Conservation (phyloP, 2,797 vertebrate genomes). For the Craterocephalus amniculus region DNA sequence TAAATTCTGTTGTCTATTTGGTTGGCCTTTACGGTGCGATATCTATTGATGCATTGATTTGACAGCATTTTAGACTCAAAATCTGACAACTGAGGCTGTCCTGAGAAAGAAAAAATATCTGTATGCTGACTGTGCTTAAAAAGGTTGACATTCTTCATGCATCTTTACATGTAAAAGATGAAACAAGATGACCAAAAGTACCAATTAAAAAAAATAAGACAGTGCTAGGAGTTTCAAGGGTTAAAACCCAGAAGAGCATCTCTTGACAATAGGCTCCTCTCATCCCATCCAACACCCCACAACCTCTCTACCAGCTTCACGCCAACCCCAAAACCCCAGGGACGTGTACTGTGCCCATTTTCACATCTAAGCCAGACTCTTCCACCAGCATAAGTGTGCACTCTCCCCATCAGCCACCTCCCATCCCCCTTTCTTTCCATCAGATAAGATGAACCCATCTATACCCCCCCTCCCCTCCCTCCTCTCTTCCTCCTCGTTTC, state of each 20-base stretch:
- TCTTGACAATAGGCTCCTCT: constrained; percentile 24
- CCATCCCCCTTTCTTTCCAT: constrained; percentile 49
- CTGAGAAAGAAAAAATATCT: too few species aligned
- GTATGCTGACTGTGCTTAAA: too few species aligned
- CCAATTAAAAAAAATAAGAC: background rate
- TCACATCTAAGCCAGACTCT: constrained; percentile 68
- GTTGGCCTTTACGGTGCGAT: too few species aligned
- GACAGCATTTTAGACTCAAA: background rate
- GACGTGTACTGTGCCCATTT: constrained; percentile 76
- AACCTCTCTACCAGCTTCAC: constrained; percentile 55
- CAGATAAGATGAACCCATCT: constrained; percentile 60
- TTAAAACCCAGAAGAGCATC: constrained; percentile 9
- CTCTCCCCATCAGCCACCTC: constrained; percentile 29
- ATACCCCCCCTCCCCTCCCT: constrained; percentile 30
- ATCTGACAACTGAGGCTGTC: background rate
- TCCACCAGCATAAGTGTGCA: constrained; percentile 17
- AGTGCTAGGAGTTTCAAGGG: background rate
- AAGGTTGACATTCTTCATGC: too few species aligned
- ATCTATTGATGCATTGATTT: too few species aligned
- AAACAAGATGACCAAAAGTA: background rate
- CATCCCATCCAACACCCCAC: constrained; percentile 45
- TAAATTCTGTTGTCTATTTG: too few species aligned
- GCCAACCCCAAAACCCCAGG: constrained; percentile 65
- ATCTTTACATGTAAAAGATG: too few species aligned
- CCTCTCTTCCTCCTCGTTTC: constrained; percentile 19